These are phyloP conservation scores for Coilia nasus DNA, from an alignment of 2,797 vertebrate species.

Conservation along the genomic window DNA sequence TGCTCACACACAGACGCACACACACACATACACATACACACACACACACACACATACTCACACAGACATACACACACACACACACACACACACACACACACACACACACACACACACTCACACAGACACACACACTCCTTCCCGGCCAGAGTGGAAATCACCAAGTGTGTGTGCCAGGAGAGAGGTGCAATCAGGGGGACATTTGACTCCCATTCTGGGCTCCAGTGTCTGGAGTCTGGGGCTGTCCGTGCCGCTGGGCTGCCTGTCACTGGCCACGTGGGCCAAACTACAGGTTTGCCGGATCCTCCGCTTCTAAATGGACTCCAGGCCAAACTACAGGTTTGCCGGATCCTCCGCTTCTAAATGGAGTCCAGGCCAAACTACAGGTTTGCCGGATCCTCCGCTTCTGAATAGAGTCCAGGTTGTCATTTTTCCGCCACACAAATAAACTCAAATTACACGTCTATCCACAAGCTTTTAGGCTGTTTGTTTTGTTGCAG, in stretches of 20 bases:
- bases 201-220: constrained; percentile 54
- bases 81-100: not conserved
- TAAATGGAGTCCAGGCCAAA: constrained; percentile 45
- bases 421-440: constrained; percentile 60
- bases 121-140: not conserved
- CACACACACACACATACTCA: no score
- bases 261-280: not conserved
- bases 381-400: constrained; percentile 53
- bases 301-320: constrained; percentile 49
- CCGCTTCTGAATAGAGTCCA: constrained; percentile 58
- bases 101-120: no score
- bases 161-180: constrained; percentile 30
- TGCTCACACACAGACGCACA: no score
- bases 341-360: no score
- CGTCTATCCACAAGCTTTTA: constrained; percentile 63
- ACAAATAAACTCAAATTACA: constrained; percentile 65
- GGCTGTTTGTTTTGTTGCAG: constrained; percentile 68
- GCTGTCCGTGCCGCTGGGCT: constrained; percentile 25
- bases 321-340: constrained; percentile 46
- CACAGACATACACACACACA: not conserved
- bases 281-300: constrained; percentile 59
- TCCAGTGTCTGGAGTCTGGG: constrained; percentile 32
- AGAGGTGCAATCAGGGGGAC: constrained; percentile 55
- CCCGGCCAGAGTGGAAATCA: constrained; percentile 10
- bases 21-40: no score